Conservation (phyloP, 1,140 invertebrate genomes). For the Macrosteles quadrilineatus region DNA sequence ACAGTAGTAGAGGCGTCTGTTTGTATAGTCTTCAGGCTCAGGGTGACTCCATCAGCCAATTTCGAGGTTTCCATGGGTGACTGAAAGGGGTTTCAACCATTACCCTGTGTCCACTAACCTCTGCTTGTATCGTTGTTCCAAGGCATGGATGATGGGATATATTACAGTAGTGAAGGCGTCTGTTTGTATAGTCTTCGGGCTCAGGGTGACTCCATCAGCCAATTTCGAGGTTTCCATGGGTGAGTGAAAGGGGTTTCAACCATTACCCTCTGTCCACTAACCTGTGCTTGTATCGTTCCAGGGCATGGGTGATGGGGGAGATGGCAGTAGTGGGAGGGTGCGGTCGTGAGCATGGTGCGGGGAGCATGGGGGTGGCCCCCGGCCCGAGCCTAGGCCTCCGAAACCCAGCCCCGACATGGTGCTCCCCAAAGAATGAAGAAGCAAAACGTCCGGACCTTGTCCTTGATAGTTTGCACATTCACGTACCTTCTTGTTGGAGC, state of each 20-base stretch:
- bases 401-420: slow-evolving; percentile 58
- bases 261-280: no score
- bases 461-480: slow-evolving; percentile 97
- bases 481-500: slow-evolving; percentile 98
- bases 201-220: no score
- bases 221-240: no score
- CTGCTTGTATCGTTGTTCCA: not conserved
- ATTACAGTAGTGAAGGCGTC: not conserved
- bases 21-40: no score
- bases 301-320: slow-evolving; percentile 25
- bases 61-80: no score
- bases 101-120: no score
- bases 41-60: no score
- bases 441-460: slow-evolving; percentile 98
- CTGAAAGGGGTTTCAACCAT: no score
- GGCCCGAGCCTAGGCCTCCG: slow-evolving; percentile 51
- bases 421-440: slow-evolving; percentile 87
- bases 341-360: slow-evolving; percentile 23
- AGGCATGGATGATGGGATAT: slow-evolving; percentile 17
- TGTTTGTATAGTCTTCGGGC: no score
- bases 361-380: slow-evolving; percentile 46
- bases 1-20: no score
- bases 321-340: slow-evolving; percentile 1
- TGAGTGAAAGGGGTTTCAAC: no score
- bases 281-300: not conserved